Conservation (phyloP, 2,113 vertebrate species). For the Phrynocephalus versicolor region DNA sequence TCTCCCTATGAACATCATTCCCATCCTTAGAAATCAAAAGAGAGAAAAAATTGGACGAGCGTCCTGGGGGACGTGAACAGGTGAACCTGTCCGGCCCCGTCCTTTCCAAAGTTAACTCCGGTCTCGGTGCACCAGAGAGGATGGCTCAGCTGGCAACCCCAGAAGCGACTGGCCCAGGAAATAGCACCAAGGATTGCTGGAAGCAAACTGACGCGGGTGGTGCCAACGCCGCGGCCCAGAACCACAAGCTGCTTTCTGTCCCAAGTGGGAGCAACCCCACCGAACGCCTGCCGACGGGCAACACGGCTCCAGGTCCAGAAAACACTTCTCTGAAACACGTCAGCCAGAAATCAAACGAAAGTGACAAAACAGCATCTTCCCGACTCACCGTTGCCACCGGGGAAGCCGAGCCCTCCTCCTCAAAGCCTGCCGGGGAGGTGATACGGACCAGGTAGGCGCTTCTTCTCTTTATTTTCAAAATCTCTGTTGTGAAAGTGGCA, state of each 20-base stretch:
- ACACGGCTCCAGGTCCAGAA: not conserved
- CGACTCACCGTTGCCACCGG: rapidly evolving
- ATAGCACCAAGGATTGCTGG: conserved; percentile 34
- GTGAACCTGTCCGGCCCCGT: not conserved
- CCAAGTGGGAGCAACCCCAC: not conserved
- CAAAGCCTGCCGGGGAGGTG: conserved; percentile 44
- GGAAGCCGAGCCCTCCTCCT: conserved; percentile 45
- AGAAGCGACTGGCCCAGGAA: conserved; percentile 36
- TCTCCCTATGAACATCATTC: conserved; percentile 15
- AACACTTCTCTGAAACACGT: conserved; percentile 14
- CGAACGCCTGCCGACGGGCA: conserved; percentile 29
- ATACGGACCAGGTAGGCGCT: conserved; percentile 64
- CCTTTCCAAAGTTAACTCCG: conserved; percentile 38
- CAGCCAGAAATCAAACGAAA: conserved; percentile 31
- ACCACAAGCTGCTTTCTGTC: conserved; percentile 12
- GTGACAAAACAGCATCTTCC: conserved; percentile 21
- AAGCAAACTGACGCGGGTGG: conserved; percentile 35
- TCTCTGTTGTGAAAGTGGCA: too few relatives aligned
- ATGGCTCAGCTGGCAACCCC: conserved; percentile 27
- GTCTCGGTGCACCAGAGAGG: conserved; percentile 31
- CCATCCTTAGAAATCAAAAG: conserved; percentile 55
- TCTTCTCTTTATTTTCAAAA: not conserved
- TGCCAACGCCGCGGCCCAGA: conserved; percentile 35
- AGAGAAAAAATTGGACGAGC: conserved; percentile 47
- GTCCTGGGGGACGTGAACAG: conserved; percentile 44